Percentiles rank a stretch among this genome's conserved stretches.
These are phyloP conservation scores for Sebastes flavidus DNA, from an alignment of 2,797 vertebrate genomes.

Conservation along the genomic window DNA sequence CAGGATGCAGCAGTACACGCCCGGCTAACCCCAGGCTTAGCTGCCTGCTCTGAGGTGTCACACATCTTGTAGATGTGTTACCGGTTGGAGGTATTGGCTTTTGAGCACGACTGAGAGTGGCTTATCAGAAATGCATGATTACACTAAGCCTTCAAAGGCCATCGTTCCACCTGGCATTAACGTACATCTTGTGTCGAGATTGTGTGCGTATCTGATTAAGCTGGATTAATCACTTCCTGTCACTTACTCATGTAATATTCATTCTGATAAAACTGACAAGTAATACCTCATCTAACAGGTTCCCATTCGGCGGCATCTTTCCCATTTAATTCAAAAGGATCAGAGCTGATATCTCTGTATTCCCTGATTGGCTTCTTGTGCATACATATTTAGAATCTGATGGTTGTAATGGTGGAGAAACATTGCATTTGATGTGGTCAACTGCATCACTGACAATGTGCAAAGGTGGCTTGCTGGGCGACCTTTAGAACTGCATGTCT, in stretches of 20 bases:
- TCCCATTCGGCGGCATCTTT: not conserved
- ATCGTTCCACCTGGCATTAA: conserved; percentile 35
- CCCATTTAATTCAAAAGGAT: not conserved
- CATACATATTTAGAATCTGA: not conserved
- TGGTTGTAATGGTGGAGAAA: not conserved
- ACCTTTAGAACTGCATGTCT: conserved; percentile 1
- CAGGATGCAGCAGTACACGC: conserved; percentile 14
- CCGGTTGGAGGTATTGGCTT: conserved; percentile 34
- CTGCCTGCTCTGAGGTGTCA: conserved; percentile 14
- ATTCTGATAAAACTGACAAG: conserved; percentile 11
- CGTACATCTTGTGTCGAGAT: conserved; percentile 18
- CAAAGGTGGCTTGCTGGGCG: not conserved
- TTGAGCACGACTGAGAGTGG: conserved; percentile 24
- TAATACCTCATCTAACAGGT: conserved; percentile 1
- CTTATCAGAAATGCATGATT: conserved; percentile 63
- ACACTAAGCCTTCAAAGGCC: conserved; percentile 52
- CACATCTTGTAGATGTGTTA: conserved; percentile 43
- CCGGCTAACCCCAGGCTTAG: conserved; percentile 21
- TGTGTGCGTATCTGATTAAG: conserved; percentile 40
- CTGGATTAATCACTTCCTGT: conserved; percentile 43
- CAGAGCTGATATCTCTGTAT: not conserved
- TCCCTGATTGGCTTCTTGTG: not conserved
- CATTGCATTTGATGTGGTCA: conserved; percentile 1
- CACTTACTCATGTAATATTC: conserved; percentile 27
- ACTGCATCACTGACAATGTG: not conserved